phyloP scores from a whole-genome alignment of 2,113 vertebrate species.

The Crotalus tigris region DNA sequence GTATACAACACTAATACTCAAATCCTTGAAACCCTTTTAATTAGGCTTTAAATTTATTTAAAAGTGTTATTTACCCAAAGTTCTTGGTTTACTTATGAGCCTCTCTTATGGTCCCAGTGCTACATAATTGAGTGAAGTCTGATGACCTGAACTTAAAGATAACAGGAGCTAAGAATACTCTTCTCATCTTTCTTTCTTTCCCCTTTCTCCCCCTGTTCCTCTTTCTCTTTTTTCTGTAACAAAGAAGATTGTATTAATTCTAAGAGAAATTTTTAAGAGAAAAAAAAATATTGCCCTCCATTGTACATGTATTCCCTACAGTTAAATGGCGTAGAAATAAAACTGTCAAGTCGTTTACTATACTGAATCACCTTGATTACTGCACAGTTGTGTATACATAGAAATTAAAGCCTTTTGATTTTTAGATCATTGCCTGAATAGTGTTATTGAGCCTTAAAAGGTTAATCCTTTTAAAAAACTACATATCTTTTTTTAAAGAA shows the following conservation, averaged over 20 bases:
- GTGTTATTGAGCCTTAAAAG: not conserved
- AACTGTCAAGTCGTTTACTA: not conserved
- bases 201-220: not conserved
- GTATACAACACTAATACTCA: not conserved
- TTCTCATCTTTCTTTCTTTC: not conserved
- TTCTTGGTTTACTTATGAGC: not conserved
- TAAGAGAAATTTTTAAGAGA: not conserved
- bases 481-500: not conserved
- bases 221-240: not conserved
- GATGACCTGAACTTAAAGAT: not conserved
- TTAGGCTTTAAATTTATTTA: not conserved
- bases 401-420: not conserved
- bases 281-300: not conserved
- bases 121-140: not conserved
- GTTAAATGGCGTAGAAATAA: not conserved
- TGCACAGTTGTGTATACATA: not conserved
- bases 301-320: not conserved
- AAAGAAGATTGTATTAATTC: not conserved
- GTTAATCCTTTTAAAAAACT: not conserved
- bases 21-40: not conserved
- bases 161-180: not conserved
- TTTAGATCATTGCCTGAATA: not conserved
- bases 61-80: not conserved
- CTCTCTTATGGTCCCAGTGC: not conserved
- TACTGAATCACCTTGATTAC: not conserved